phyloP scores from a whole-genome alignment of 1,140 invertebrate species.

The Scylla paramamosain region DNA sequence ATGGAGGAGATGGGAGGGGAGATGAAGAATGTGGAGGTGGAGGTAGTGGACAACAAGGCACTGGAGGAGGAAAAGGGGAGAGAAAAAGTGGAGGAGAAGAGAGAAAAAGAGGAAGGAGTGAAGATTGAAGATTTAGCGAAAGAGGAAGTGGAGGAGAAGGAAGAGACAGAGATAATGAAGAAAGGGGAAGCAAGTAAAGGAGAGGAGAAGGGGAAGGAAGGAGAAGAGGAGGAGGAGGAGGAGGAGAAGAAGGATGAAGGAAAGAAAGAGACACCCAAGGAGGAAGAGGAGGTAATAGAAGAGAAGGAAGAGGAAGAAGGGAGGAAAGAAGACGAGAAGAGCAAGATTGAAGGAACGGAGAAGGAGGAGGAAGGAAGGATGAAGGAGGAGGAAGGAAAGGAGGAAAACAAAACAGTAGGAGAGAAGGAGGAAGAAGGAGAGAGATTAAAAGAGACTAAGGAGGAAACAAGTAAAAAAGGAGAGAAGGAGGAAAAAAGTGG shows the following conservation, averaged over 20 bases:
- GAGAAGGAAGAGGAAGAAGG: constrained; percentile 80
- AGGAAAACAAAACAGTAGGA: neutral
- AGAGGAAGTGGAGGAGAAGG: constrained; percentile 55
- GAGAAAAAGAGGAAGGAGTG: constrained; percentile 80
- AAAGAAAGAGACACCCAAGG: neutral
- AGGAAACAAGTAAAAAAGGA: constrained; percentile 35
- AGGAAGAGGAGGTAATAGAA: constrained; percentile 51
- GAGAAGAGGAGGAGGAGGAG: constrained; percentile 58
- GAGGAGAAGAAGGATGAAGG: constrained; percentile 80
- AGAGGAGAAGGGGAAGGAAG: constrained; percentile 55
- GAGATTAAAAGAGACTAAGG: constrained; percentile 26
- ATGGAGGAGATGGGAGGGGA: neutral
- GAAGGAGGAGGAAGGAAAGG: constrained; percentile 31
- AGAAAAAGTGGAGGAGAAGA: constrained; percentile 52
- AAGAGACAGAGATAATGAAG: constrained; percentile 77
- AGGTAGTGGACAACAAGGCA: constrained; percentile 55
- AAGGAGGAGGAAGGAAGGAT: constrained; percentile 15
- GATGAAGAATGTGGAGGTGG: constrained; percentile 62
- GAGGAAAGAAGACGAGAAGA: constrained; percentile 50
- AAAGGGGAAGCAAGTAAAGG: constrained; percentile 22
- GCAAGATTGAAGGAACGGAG: neutral
- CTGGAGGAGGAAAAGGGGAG: constrained; percentile 60
- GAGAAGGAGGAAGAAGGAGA: constrained; percentile 26
- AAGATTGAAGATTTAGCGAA: constrained; percentile 19
- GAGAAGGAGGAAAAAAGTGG: constrained; percentile 37